These are phyloP conservation scores for Etheostoma perlongum DNA, from an alignment of 2,797 vertebrate species.

Conservation along the genomic window DNA sequence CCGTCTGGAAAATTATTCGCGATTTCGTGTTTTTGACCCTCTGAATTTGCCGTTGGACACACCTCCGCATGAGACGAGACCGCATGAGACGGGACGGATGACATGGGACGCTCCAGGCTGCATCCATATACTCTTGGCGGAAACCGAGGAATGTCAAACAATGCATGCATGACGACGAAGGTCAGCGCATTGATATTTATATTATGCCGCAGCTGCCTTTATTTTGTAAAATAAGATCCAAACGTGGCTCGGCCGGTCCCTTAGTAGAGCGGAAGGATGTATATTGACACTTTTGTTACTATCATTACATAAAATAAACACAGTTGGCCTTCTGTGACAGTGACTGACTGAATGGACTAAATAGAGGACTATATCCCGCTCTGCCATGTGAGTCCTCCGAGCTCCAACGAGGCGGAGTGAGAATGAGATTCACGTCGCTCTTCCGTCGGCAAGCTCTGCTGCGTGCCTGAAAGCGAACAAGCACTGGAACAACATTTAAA, in stretches of 20 bases:
- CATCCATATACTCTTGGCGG: too few species aligned
- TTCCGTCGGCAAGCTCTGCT: background rate
- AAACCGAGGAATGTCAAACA: too few species aligned
- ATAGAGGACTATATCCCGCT: slow-evolving; percentile 46
- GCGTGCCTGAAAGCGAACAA: background rate
- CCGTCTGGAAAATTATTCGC: too few species aligned
- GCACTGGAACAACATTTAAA: background rate
- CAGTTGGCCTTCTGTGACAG: background rate
- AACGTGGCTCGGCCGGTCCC: background rate
- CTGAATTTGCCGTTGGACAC: too few species aligned
- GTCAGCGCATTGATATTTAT: background rate
- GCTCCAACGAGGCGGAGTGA: slow-evolving; percentile 16
- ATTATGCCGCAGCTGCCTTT: background rate
- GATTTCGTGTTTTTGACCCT: too few species aligned
- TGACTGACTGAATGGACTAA: background rate
- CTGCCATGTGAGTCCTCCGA: background rate
- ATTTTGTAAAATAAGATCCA: background rate
- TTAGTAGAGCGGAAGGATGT: background rate
- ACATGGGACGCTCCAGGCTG: too few species aligned
- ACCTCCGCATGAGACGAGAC: too few species aligned
- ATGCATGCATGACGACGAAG: background rate
- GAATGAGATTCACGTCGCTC: background rate
- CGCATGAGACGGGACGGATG: too few species aligned
- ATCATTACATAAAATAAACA: background rate
- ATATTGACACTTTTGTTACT: too few species aligned